These are phyloP conservation scores for Aphidius ervi DNA, from an alignment of 1,140 invertebrate genomes.

Conservation along the genomic window DNA sequence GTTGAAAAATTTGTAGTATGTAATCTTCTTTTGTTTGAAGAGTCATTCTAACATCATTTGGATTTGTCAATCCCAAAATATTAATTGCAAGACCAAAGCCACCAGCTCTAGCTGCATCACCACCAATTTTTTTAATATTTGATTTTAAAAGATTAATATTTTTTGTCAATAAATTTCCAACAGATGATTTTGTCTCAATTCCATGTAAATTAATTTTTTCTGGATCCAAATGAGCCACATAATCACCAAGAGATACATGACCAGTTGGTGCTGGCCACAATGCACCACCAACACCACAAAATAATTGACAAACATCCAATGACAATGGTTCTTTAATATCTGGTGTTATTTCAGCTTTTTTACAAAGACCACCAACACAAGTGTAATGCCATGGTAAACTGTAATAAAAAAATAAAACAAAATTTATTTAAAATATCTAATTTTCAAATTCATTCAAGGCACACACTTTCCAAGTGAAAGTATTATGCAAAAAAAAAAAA, in stretches of 20 bases:
- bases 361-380: constrained; percentile 40
- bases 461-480: not conserved
- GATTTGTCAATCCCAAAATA: constrained; percentile 26
- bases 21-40: constrained; percentile 69
- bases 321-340: constrained; percentile 31
- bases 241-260: constrained; percentile 56
- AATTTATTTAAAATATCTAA: too few species aligned
- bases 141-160: constrained; percentile 42
- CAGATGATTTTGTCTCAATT: constrained; percentile 39
- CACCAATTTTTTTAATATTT: constrained; percentile 22
- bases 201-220: constrained; percentile 54
- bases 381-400: constrained; percentile 47
- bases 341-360: constrained; percentile 38
- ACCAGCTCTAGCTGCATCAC: constrained; percentile 25
- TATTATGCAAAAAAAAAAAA: too few species aligned
- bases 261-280: constrained; percentile 73
- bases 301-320: constrained; percentile 43
- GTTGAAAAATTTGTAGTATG: constrained; percentile 51
- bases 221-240: constrained; percentile 59
- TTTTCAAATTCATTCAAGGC: not conserved
- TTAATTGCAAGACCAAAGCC: constrained; percentile 39
- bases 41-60: constrained; percentile 39
- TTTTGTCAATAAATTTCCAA: constrained; percentile 45
- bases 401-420: not conserved
- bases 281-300: constrained; percentile 51